Base-by-base conservation (phyloP, 2,797 vertebrate genomes). In the Diglossa cyanea region DNA sequence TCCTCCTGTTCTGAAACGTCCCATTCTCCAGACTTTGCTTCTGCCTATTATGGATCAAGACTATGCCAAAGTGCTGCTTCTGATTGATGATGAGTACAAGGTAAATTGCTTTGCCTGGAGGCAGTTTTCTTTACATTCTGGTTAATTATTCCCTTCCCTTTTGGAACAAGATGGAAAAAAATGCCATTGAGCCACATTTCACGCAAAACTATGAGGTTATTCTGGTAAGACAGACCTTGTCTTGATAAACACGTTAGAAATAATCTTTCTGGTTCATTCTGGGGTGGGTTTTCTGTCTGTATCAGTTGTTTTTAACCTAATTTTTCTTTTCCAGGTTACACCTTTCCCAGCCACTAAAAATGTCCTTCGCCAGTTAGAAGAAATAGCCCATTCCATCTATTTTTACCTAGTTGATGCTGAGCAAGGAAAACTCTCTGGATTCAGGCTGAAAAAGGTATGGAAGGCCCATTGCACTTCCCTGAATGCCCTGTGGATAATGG, bases 11-110 rank as follows among this genome's bases (percentile, higher is more conserved):
- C 97, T 99, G 92, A 98, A 98, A 87, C 98, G 98, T 50, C 99
- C 99, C 3, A 93, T 99, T 66, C 98, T 99, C 74, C 99, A 99
- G 97, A 99, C 99, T 8, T 96, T 99, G 83, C 97, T 99, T 80
- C 98, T 99, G 70, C 99, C 99, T 10, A 87, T 99, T 93, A 99
- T 99, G 98, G 99, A 99, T 96, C 99, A 99, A 96, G 99, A 99
- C 92, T 99, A 99, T 9, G 98, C 99, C 60, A 99, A 99, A 93
- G 99, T 99, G 23, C 96, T 99, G 17, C 98, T 99, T 8, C 97
- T 99, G 39, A 98, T 99, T 3, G 99, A 99, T 37, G 98, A 99
- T 33, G 99, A 99, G 86, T 98, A 99, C 97, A 99, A 99, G 99
- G 99, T 99, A 76, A 92, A 51, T 39, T 42, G 61, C 68, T 85